Conservation (phyloP, 2,888 invertebrate genomes). For the Tetrapedia diversipes region DNA sequence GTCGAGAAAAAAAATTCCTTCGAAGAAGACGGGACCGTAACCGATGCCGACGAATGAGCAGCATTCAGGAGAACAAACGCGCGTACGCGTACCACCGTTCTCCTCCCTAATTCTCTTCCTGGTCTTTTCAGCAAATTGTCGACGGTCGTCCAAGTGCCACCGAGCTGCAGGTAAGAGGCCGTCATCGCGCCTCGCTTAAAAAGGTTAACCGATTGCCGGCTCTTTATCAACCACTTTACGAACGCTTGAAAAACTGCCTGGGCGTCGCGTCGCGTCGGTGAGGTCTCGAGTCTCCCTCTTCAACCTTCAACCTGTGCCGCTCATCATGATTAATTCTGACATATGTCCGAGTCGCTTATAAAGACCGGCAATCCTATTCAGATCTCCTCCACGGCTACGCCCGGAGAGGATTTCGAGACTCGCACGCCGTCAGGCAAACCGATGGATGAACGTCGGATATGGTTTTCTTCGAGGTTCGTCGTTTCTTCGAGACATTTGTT, state of each 20-base stretch:
- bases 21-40: slow-evolving; percentile 57
- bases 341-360: slow-evolving; percentile 66
- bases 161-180: slow-evolving; percentile 64
- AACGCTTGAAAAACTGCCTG: slow-evolving; percentile 50
- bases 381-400: slow-evolving; percentile 5
- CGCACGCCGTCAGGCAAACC: slow-evolving; percentile 4
- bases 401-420: neutral
- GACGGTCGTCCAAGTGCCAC: slow-evolving; percentile 64
- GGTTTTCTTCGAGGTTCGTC: slow-evolving; percentile 23
- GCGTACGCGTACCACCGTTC: slow-evolving; percentile 33
- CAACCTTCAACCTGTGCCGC: slow-evolving; percentile 55
- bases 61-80: slow-evolving; percentile 59
- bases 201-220: slow-evolving; percentile 77
- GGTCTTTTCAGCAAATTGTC: slow-evolving; percentile 66
- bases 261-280: slow-evolving; percentile 27
- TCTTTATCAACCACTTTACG: slow-evolving; percentile 74
- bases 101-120: slow-evolving; percentile 43
- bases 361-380: slow-evolving; percentile 72
- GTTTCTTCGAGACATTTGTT: too few relatives aligned
- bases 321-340: slow-evolving; percentile 74
- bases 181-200: slow-evolving; percentile 67
- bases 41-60: slow-evolving; percentile 65
- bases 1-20: slow-evolving; percentile 53
- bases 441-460: neutral
- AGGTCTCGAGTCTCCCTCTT: slow-evolving; percentile 33